phyloP scores from a whole-genome alignment of 2,113 vertebrate species.

The Rhineura floridana region DNA sequence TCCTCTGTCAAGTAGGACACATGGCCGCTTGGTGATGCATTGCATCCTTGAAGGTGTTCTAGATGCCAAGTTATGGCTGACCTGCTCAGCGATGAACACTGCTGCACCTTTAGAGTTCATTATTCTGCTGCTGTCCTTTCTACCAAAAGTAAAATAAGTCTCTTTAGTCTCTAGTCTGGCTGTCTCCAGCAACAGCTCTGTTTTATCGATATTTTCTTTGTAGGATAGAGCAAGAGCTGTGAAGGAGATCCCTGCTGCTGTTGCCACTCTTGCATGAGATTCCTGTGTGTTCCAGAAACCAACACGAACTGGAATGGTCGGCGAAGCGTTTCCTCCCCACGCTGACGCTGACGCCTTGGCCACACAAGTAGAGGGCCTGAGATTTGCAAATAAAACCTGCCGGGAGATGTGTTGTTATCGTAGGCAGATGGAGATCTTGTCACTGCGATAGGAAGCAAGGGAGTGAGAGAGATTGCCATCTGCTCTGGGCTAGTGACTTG shows the following conservation, averaged over 20 bases:
- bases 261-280: neutral
- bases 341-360: neutral
- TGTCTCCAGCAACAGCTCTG: neutral
- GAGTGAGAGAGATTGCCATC: neutral
- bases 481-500: neutral
- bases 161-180: neutral
- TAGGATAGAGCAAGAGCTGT: neutral
- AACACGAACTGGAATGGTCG: neutral
- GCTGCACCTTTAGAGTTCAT: neutral
- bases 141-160: neutral
- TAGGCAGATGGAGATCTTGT: neutral
- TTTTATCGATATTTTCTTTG: neutral
- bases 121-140: neutral
- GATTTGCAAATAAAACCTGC: neutral
- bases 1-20: no score
- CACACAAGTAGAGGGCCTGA: fast-evolving
- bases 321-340: neutral
- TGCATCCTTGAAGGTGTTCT: neutral
- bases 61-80: neutral
- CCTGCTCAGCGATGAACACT: neutral
- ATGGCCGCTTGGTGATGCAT: no score
- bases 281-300: neutral
- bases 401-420: neutral
- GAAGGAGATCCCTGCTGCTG: neutral
- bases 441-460: neutral